Evolutionary conservation across 2,888 invertebrate species (phyloP), one percentile per base, ranked within the genome.

Genomic region (Adelognathus sp.): DNA sequence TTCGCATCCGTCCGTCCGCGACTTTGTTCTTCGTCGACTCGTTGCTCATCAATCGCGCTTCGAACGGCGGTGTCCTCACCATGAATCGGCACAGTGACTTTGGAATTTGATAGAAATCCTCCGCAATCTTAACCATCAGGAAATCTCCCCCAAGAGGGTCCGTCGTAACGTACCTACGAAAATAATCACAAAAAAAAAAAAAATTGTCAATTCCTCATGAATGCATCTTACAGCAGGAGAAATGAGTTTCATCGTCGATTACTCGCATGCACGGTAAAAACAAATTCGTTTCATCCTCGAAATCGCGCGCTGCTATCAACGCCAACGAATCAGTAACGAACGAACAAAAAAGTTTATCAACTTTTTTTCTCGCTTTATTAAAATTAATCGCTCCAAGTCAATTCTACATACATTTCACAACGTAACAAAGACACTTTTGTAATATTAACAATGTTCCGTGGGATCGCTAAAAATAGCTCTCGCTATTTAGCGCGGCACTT

Each of bases 41-140:
- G 2, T 27, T 3, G 18, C 50, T 18, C n/a, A n/a, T n/a, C n/a
- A 11, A 2, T 21, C 14, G 0, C 46, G 16, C 46, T 6, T 16
- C 46, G 21, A 21, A 21, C 6, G 46, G 21, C 36, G 63, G 58
- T 66, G 21, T 36, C 16, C 63, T 67, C 72, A 39, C 9, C n/a
- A 72, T 41, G 24, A 21, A 60, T 16, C 16, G 16, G 31, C 70
- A 67, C 33, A 64, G 54, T 6, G 77, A 60, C 46, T 69, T 61
- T 41, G 67, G 73, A 4, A 69, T 60, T 7, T 56, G 73, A 63
- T 73, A 63, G 58, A 69, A 61, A 24, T 78, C 69, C 21, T 52
- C 60, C 54, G 46, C 50, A 56, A 73, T 63, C 44, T 33, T 78
- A 27, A 63, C 36, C 14, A 33, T 63, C 14, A 69, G 46, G 73